These are phyloP conservation scores for Drosophila kambysellisi DNA, from an alignment of 2,888 invertebrate species.

Conservation along the genomic window DNA sequence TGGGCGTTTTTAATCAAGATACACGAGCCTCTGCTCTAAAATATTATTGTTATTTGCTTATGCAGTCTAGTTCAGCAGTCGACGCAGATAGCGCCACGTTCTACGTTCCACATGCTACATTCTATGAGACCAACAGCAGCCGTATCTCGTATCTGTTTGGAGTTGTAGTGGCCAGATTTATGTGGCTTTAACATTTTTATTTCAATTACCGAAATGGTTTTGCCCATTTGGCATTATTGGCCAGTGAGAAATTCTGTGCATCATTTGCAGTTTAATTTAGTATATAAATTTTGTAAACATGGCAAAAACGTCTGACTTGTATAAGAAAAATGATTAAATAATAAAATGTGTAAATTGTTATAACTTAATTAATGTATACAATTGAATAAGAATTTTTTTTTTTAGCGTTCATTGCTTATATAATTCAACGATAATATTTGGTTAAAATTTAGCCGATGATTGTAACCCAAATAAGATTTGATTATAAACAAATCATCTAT, in stretches of 20 bases:
- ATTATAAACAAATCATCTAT: not conserved
- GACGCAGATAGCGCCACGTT: constrained; percentile 24
- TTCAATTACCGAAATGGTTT: constrained; percentile 60
- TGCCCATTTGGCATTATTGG: constrained; percentile 44
- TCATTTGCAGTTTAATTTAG: constrained; percentile 9
- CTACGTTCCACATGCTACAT: constrained; percentile 1
- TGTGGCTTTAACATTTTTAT: constrained; percentile 52
- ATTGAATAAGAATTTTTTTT: not conserved
- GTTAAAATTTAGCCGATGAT: not conserved
- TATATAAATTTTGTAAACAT: no score
- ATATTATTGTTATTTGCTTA: constrained; percentile 66
- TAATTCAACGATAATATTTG: not conserved
- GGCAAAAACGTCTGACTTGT: no score
- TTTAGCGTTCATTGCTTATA: not conserved
- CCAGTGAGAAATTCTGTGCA: constrained; percentile 13
- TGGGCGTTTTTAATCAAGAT: constrained; percentile 68
- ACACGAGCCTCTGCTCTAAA: constrained; percentile 56
- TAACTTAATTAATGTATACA: not conserved
- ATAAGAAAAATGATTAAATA: not conserved
- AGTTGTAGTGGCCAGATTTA: constrained; percentile 35
- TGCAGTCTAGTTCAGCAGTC: constrained; percentile 38
- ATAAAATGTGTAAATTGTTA: not conserved
- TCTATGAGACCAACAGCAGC: not conserved
- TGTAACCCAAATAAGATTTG: not conserved
- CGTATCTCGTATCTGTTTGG: constrained; percentile 23